A percentile compares a stretch with the other conserved stretches of the same genome.
phyloP scores from a whole-genome alignment of 2,797 vertebrate species.

The Sphaeramia orbicularis region DNA sequence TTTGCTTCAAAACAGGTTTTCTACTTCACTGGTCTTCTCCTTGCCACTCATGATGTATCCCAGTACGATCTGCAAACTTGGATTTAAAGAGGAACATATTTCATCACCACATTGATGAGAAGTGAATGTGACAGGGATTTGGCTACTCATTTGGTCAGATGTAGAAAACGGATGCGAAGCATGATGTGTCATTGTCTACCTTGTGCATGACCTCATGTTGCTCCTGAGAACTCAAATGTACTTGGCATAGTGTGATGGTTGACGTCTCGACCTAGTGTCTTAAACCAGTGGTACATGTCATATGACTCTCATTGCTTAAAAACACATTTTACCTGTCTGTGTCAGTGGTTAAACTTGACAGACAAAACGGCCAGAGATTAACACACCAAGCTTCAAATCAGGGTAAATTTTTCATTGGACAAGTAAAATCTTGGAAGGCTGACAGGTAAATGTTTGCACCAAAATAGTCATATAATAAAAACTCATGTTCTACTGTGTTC shows the following conservation, averaged over 20 bases:
- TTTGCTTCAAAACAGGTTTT: constrained; percentile 70
- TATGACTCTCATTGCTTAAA: too few species aligned
- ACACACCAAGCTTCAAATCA: too few species aligned
- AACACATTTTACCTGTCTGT: constrained; percentile 22
- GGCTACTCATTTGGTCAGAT: constrained; percentile 59
- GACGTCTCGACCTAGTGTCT: constrained; percentile 18
- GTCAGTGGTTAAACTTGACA: constrained; percentile 14
- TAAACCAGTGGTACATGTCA: constrained; percentile 14
- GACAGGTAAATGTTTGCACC: too few species aligned
- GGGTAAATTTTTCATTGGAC: too few species aligned
- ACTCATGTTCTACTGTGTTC: too few species aligned
- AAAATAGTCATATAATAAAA: too few species aligned
- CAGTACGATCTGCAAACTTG: constrained; percentile 40
- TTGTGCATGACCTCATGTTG: constrained; percentile 16
- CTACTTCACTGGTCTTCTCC: constrained; percentile 54
- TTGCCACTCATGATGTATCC: constrained; percentile 14
- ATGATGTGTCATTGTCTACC: constrained; percentile 46
- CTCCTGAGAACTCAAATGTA: constrained; percentile 15
- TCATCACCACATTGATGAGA: constrained; percentile 38
- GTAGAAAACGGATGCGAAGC: constrained; percentile 39
- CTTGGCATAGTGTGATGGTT: constrained; percentile 12
- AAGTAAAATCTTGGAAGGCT: too few species aligned
- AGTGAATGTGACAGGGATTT: constrained; percentile 56
- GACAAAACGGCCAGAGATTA: constrained; percentile 5
- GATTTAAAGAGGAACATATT: constrained; percentile 34